Base-by-base conservation (phyloP, 1,140 invertebrate species). In the Eriocheir sinensis region DNA sequence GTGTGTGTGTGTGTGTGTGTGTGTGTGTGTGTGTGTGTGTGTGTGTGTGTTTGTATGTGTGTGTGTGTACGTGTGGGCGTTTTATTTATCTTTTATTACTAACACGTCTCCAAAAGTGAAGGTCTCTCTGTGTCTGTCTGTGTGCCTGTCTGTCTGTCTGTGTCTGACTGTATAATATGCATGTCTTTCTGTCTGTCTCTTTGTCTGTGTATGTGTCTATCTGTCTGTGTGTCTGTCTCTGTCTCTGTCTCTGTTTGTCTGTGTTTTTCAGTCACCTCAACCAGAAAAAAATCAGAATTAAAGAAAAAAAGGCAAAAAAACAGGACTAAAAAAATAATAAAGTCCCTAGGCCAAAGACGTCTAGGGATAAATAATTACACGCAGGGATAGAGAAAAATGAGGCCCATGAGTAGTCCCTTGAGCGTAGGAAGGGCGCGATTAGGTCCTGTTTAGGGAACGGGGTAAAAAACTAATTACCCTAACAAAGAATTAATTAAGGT, bases 381-480 rank as follows among this genome's bases (percentile, higher is more conserved):
- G 8, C 60, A 72, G 60, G 48, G 17, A 72, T n/a, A 72, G 21
- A 72, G n/a, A 72, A 60, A 72, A 72, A 72, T 8, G 17, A 72
- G 21, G 60, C 21, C n/a, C 60, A 72, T 72, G n/a, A 72, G n/a
- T 21, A 8, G 17, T 72, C 60, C 60, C 60, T 72, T 72, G 60
- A n/a, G 60, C 60, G 60, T 72, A 72, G 60, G 60, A 72, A 21
- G 60, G n/a, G 60, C 8, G 60, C 60, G 60, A 72, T 72, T 72
- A 72, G 60, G 60, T 72, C 60, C 60, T 72, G 9, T 72, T 72
- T 72, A 72, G 60, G 21, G 27, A 21, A 0, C 27, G n/a, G 60
- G 60, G 60, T n/a, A 72, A 72, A 72, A 72, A 72, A 72, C 9
- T 72, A 72, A 72, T 72, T 72, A 72, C 60, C 60, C 60, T 72